These are phyloP conservation scores for Blomia tropicalis DNA, from an alignment of 2,888 invertebrate genomes.

Conservation along the genomic window DNA sequence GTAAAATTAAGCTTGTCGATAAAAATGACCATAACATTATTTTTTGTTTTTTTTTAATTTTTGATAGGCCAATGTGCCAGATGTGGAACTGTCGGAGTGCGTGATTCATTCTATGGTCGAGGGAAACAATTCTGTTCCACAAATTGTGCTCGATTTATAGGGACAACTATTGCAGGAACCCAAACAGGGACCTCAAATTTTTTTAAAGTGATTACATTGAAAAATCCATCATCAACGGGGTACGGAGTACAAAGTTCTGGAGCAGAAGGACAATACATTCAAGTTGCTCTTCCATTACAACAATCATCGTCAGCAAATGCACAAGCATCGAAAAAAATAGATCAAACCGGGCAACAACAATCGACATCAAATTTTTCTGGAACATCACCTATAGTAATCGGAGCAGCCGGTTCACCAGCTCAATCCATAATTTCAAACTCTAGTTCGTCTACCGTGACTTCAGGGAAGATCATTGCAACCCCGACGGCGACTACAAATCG, in stretches of 20 bases:
- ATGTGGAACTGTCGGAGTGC: conserved; percentile 24
- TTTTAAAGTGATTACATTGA: neutral
- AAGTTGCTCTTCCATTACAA: neutral
- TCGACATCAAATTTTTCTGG: neutral
- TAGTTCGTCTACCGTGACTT: neutral
- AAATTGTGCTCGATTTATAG: conserved; percentile 20
- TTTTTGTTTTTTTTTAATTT: too few species aligned
- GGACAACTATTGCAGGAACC: neutral
- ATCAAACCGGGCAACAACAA: neutral
- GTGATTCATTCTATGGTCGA: conserved; percentile 25
- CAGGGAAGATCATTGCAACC: neutral
- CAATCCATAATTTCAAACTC: neutral
- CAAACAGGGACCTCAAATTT: neutral
- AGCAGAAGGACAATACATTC: neutral
- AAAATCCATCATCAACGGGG: neutral
- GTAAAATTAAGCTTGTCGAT: too few species aligned
- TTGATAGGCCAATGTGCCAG: conserved; percentile 24
- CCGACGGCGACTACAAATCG: neutral
- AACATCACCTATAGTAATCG: too few species aligned
- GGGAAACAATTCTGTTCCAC: conserved; percentile 25
- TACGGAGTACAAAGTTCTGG: too few species aligned
- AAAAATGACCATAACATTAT: too few species aligned
- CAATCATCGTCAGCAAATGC: neutral
- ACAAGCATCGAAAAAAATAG: too few species aligned
- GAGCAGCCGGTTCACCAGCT: neutral